phyloP scores from a whole-genome alignment of 2,113 vertebrate genomes.

The Manacus vitellinus region DNA sequence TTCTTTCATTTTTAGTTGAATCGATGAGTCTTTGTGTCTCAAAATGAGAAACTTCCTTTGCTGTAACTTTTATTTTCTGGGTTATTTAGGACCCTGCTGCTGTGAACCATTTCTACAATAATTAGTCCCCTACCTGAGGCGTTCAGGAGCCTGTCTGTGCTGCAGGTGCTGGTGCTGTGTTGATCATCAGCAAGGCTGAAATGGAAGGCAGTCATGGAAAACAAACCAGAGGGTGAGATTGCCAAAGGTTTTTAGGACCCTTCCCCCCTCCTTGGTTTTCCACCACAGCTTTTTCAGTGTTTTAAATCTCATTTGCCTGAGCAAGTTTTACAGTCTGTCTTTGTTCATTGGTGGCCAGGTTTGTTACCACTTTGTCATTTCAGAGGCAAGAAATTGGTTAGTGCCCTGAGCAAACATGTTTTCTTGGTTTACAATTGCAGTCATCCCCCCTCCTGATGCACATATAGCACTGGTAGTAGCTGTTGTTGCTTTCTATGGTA shows the following conservation, averaged over 20 bases:
- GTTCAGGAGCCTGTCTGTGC: neutral
- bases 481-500: neutral
- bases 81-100: neutral
- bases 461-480: neutral
- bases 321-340: neutral
- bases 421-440: neutral
- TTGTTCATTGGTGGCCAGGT: neutral
- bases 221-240: neutral
- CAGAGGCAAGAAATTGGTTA: neutral
- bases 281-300: neutral
- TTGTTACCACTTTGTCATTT: neutral
- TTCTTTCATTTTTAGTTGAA: neutral
- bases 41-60: neutral
- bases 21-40: neutral
- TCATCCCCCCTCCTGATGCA: neutral
- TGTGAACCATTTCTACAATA: neutral
- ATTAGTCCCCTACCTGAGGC: neutral
- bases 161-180: neutral
- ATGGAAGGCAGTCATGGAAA: neutral
- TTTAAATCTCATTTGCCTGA: neutral
- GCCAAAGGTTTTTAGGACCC: neutral
- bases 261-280: neutral
- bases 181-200: neutral
- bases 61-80: neutral
- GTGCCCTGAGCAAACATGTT: neutral